Evolutionary conservation across 2,797 vertebrate species (phyloP), one percentile per base, ranked within the genome.

Genomic region (Lagodon rhomboides): DNA sequence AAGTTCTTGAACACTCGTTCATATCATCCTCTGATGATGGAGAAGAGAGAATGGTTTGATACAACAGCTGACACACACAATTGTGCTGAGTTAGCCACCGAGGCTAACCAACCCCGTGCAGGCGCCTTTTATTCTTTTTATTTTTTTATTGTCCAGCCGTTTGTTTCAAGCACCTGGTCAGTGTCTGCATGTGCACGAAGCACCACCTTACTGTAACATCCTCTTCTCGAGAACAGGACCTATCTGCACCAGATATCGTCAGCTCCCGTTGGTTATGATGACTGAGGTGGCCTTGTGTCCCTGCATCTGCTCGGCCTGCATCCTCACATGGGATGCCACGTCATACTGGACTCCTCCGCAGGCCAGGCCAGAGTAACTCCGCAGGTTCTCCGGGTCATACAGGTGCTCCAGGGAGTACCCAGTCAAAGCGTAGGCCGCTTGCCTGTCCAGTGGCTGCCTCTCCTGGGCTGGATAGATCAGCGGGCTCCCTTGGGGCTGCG

Each of bases 231-330:
- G 79, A 82, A 79, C 79, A 56, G 79, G 68, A 72, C 59, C 68
- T 34, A 64, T 85, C 75, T 79, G 74, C 76, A 88, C 87, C 86
- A 93, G 88, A 85, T 93, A 77, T 93, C 84, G 95, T 98, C 97
- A 98, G 95, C 97, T 98, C 91, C 97, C 97, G 58, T 98, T 98
- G 86, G 97, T 98, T 92, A 98, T 98, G 95, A 98, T 98, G 68
- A 98, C 97, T 56, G 97, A 98, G 77, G 97, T 98, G 90, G 96
- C 96, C 91, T 98, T 98, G 94, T 98, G 97, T 96, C 96, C 97
- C 92, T 98, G 97, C 84, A 97, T 95, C 85, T 97, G 95, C 80
- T 98, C 97, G 22, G 97, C 96, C 93, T 98, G 97, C 96, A 98
- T 97, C 92, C 97, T 96, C 90, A 98, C 94, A 75, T 98, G 97